Percentiles rank a stretch among this genome's conserved stretches.
phyloP scores from a whole-genome alignment of 1,140 invertebrate genomes.

The Sarcophaga bullata region DNA sequence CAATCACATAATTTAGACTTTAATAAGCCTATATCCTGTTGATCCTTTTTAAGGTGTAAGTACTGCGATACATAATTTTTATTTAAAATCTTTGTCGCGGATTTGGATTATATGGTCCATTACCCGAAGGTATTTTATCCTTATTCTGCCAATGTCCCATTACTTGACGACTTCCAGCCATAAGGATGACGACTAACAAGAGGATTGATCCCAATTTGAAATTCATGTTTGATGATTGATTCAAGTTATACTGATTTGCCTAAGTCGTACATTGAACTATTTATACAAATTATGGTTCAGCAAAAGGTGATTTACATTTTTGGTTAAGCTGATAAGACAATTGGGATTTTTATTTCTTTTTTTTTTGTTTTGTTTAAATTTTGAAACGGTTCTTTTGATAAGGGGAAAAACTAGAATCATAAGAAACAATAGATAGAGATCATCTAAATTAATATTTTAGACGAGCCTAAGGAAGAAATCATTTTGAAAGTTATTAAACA shows the following conservation, averaged over 20 bases:
- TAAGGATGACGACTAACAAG: background rate
- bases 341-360: no score
- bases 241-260: background rate
- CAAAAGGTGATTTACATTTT: background rate
- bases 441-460: no score
- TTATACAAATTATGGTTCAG: background rate
- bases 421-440: no score
- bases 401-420: background rate
- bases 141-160: background rate
- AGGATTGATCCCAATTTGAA: background rate
- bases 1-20: no score
- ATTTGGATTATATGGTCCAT: slow-evolving; percentile 24
- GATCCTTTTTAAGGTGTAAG: background rate
- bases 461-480: no score
- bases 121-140: background rate
- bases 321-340: background rate
- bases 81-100: background rate
- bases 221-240: background rate
- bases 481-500: no score
- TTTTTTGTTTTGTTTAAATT: no score
- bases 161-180: background rate
- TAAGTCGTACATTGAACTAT: background rate
- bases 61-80: background rate
- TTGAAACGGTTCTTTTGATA: background rate
- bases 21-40: background rate